phyloP scores from a whole-genome alignment of 2,888 invertebrate genomes.

The Diarsia mendica region DNA sequence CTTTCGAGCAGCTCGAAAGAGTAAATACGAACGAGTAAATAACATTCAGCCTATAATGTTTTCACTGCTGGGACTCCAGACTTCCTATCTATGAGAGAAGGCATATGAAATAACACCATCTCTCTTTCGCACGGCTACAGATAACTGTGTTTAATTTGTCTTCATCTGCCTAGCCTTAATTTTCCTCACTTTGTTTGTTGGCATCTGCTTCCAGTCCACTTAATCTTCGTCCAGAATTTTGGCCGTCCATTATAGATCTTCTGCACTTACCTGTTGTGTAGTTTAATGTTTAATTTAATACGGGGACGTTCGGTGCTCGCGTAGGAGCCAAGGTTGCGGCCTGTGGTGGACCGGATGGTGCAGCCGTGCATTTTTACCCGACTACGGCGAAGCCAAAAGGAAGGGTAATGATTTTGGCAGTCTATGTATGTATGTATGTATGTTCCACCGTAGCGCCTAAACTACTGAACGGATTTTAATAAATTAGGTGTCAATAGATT shows the following conservation, averaged over 20 bases:
- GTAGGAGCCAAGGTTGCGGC: slow-evolving; percentile 55
- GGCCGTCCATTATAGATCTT: background rate
- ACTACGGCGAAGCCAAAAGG: too few species aligned
- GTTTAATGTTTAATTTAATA: slow-evolving; percentile 52
- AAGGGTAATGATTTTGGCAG: too few species aligned
- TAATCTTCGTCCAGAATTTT: too few species aligned
- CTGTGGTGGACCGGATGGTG: slow-evolving; percentile 55
- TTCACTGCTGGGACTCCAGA: too few species aligned
- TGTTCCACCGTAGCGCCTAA: too few species aligned
- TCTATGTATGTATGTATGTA: too few species aligned
- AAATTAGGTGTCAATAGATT: too few species aligned
- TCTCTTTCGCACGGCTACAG: background rate
- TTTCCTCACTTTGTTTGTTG: background rate
- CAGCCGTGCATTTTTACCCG: slow-evolving; percentile 54
- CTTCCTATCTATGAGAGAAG: too few species aligned
- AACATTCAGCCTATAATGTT: too few species aligned
- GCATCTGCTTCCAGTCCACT: background rate
- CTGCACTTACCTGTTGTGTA: slow-evolving; percentile 14
- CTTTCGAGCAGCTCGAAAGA: background rate
- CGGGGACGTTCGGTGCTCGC: slow-evolving; percentile 50
- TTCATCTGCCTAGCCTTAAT: background rate
- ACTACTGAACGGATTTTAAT: too few species aligned
- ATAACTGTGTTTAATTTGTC: background rate
- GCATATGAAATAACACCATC: background rate
- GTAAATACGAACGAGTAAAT: too few species aligned